Evolutionary conservation across 2,113 vertebrate genomes (phyloP), one percentile per base, ranked within the genome.

Genomic region (Ardeotis arabs): DNA sequence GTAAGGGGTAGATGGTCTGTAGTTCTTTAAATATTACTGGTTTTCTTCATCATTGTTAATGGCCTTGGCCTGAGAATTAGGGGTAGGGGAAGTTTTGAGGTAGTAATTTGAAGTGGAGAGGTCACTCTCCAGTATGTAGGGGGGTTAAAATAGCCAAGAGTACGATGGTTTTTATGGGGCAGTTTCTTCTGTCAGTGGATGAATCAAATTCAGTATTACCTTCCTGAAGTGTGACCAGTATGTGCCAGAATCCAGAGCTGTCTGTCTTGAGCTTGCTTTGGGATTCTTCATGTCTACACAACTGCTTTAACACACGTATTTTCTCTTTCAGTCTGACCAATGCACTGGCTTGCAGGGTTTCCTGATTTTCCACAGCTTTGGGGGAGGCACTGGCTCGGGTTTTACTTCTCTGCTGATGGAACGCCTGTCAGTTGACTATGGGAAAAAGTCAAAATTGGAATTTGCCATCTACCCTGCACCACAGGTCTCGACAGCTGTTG

Each of bases 401-500:
- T 99, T 99, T 82, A 99, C 99, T 55, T 99, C 98, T 12, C 95
- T 99, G 96, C 97, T 99, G 89, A 99, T 99, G 98, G 99, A 99
- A 73, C 97, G 97, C 41, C 98, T 99, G 28, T 99, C 99, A 1
- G 98, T 99, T 3, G 98, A 99, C 92, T 99, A 98, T 14, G 98
- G 98, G 89, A 99, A 99, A 97, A 99, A 99, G 77, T 99, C 98
- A 56, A 99, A 99, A 93, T 73, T 99, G 95, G 98, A 99, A 91
- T 99, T 99, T 19, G 98, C 98, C 35, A 97, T 99, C 89, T 99
- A 99, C 94, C 98, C 98, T 3, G 99, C 98, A 6, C 98, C 97
- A 0, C 96, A 97, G 78, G 98, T 99, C 68, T 99, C 99, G 0
- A 99, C 98, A 3, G 99, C 98, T 19, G 98, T 99, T 14, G 99